Conservation (phyloP, 1,140 invertebrate species). For the Cataglyphis hispanica region DNA sequence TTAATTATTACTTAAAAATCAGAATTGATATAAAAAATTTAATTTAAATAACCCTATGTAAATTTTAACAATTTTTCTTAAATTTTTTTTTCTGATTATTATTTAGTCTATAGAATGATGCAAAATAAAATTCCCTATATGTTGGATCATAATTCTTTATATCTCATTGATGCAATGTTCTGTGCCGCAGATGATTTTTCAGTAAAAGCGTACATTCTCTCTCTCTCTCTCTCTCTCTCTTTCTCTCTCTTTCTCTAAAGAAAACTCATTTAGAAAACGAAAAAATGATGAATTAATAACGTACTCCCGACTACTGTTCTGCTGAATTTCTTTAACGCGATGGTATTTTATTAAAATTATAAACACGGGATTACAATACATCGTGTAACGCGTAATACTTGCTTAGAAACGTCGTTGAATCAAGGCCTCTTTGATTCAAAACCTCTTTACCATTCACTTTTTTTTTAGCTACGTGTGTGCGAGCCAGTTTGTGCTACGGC, state of each 20-base stretch:
- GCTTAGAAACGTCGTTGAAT: slow-evolving; percentile 80
- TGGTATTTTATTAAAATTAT: slow-evolving; percentile 81
- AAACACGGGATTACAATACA: slow-evolving; percentile 80
- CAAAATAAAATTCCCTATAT: neutral
- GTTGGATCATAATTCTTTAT: neutral
- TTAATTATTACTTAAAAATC: neutral
- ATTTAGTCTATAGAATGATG: neutral
- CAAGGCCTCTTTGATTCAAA: slow-evolving; percentile 81
- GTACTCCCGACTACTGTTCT: slow-evolving; percentile 24
- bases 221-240: no score
- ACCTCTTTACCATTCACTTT: slow-evolving; percentile 66
- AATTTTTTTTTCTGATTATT: neutral
- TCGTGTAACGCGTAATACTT: slow-evolving; percentile 75
- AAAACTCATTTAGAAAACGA: slow-evolving; percentile 13
- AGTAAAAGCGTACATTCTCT: neutral
- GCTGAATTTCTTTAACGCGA: slow-evolving; percentile 72
- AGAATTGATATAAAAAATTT: neutral
- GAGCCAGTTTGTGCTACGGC: slow-evolving; percentile 63
- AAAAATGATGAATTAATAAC: slow-evolving; percentile 22
- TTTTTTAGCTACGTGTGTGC: slow-evolving; percentile 70
- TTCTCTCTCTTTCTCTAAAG: neutral
- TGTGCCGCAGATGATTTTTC: neutral
- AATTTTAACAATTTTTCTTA: neutral
- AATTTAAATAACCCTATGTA: neutral
- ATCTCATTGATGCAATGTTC: no score